Evolutionary conservation across 2,113 vertebrate species (phyloP).

Genomic region (Azemiops feae): DNA sequence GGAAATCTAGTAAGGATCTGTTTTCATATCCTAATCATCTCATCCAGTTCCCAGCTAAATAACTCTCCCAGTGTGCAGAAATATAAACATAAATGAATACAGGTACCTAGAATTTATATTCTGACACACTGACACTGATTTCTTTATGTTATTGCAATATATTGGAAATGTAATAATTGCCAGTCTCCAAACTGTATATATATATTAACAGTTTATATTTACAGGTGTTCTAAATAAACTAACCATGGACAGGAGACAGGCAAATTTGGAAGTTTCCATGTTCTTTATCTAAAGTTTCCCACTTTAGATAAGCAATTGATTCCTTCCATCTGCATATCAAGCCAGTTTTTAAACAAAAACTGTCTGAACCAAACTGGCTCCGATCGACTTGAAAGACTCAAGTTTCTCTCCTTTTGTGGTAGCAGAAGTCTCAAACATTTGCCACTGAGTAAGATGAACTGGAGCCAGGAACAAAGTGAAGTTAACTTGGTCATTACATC

Average conservation of each 20-base stretch:
- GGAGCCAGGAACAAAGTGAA: slow-evolving; percentile 37
- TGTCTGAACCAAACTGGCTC: slow-evolving; percentile 14
- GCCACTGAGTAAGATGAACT: slow-evolving; percentile 37
- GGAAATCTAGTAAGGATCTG: background rate
- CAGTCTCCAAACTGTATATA: background rate
- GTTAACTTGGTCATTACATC: slow-evolving; percentile 17
- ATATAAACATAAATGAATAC: background rate
- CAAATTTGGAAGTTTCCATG: background rate
- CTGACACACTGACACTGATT: background rate
- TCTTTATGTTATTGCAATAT: background rate
- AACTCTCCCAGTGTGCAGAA: background rate
- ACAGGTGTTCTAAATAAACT: background rate
- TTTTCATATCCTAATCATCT: background rate
- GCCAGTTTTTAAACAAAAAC: background rate
- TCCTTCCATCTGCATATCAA: background rate
- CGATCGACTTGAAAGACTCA: background rate
- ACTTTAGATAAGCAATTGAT: background rate
- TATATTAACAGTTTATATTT: background rate
- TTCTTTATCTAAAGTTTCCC: slow-evolving; percentile 4
- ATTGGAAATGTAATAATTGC: background rate
- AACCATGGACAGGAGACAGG: background rate
- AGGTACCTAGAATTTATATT: background rate
- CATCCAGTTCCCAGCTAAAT: background rate
- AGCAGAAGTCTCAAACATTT: slow-evolving; percentile 25
- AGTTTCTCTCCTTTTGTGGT: slow-evolving; percentile 19